phyloP scores from a whole-genome alignment of 2,113 vertebrate genomes.

The Leucoraja erinaceus region DNA sequence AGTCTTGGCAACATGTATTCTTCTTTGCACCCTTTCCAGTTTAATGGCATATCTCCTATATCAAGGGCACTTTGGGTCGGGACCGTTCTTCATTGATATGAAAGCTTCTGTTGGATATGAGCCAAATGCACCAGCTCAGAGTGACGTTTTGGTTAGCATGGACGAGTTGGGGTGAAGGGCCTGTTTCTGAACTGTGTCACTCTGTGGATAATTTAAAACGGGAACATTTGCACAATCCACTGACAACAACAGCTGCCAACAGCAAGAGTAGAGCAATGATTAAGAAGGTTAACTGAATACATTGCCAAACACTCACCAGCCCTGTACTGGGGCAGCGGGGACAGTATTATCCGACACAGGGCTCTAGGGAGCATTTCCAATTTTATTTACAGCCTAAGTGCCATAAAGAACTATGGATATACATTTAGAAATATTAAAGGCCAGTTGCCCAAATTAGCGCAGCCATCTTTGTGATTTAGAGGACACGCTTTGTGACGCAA shows the following conservation, averaged over 20 bases:
- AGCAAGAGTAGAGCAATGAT: background rate
- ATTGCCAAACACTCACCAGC: background rate
- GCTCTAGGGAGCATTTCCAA: background rate
- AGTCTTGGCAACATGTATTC: too few species aligned
- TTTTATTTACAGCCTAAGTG: background rate
- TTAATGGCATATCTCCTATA: too few species aligned
- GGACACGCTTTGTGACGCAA: conserved; percentile 19
- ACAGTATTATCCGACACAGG: background rate
- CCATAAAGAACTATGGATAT: background rate
- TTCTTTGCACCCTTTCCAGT: too few species aligned
- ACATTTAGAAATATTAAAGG: background rate
- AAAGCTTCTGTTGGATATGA: too few species aligned
- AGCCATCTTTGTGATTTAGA: background rate
- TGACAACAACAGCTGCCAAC: background rate
- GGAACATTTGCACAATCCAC: background rate
- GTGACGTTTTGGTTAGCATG: too few species aligned
- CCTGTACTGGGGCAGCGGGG: background rate
- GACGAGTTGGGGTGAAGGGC: too few species aligned
- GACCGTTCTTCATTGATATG: too few species aligned
- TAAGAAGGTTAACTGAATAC: background rate
- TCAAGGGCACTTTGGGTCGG: too few species aligned
- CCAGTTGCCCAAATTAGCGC: background rate
- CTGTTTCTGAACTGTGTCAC: too few species aligned
- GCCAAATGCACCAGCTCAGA: too few species aligned
- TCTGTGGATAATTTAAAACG: too few species aligned